Percentiles rank a stretch among this genome's conserved stretches.
Conservation (phyloP, 2,113 vertebrate species). For the Damaliscus lunatus region DNA sequence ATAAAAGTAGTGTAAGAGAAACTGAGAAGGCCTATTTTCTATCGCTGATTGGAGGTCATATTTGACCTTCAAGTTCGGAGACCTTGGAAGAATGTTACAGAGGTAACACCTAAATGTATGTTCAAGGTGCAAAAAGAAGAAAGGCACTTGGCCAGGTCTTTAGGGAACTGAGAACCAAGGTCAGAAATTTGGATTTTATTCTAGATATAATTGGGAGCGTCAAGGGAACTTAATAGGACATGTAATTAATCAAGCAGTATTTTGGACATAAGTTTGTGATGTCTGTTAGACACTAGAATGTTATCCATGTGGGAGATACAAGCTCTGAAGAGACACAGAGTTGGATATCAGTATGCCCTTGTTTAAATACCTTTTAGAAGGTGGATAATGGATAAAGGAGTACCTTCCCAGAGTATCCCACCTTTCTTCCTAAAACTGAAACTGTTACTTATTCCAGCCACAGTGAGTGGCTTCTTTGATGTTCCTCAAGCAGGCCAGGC, state of each 20-base stretch:
- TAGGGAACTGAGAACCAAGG: neutral
- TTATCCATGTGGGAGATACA: neutral
- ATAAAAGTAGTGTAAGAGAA: neutral
- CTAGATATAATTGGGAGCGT: neutral
- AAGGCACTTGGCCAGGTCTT: neutral
- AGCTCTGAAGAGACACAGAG: neutral
- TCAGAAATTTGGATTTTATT: neutral
- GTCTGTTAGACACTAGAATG: neutral
- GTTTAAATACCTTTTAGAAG: neutral
- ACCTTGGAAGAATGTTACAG: neutral
- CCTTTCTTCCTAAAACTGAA: neutral
- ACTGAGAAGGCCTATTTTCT: neutral
- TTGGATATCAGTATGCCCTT: neutral
- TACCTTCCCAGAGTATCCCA: neutral
- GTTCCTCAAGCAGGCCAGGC: neutral
- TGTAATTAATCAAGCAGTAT: neutral
- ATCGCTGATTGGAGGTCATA: neutral
- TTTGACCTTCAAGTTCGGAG: neutral
- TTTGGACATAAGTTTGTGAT: neutral
- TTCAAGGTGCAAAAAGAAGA: neutral
- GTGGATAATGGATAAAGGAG: neutral
- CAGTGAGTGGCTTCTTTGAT: neutral
- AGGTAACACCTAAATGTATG: neutral
- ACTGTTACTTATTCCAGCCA: neutral
- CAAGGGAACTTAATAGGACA: neutral